Base-by-base conservation (phyloP, 2,113 vertebrate species). In the Tichodroma muraria region DNA sequence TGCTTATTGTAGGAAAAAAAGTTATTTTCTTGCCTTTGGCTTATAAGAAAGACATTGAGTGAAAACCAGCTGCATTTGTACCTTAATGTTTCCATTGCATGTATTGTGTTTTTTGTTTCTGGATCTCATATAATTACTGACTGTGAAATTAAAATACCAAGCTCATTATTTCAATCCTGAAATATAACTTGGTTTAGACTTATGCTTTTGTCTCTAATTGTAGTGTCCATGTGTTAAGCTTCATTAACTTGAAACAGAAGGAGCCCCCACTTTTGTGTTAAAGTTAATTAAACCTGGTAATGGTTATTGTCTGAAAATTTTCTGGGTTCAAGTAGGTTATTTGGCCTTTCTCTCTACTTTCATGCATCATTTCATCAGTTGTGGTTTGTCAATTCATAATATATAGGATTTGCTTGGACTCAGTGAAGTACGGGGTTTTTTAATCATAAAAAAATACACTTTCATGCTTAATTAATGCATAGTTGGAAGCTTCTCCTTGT, bases 261-360 rank as follows among this genome's bases (percentile, higher is more conserved):
- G 84, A 97, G 92, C 73, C 93, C 77, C 87, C 37, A 89, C 93
- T 97, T 97, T 97, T 97, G 93, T 97, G 92, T 91, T 95, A 95
- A 97, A 97, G 96, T 97, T 98, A 98, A 98, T 98, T 98, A 98
- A 98, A 97, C 88, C 97, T 97, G 93, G 97, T 97, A 97, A 98
- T 75, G 81, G 96, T 97, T 95, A 96, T 97, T 97, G 97, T 97
- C 94, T 97, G 90, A 94, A 94, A 95, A 59, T 95, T 95, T 94
- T 96, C 92, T 42, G 49, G 91, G 96, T 95, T 94, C 88, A 52
- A 79, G 91, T 60, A 64, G 84, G 94, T 96, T 94, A 90, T 94
- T 95, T 84, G 90, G 86, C 84, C 60, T 95, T 40, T 63, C 69
- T 85, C 80, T 94, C 88, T 69, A 33, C 84, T 92, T 95, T 95